Conservation (phyloP, 2,888 invertebrate species). For the Operophtera brumata region DNA sequence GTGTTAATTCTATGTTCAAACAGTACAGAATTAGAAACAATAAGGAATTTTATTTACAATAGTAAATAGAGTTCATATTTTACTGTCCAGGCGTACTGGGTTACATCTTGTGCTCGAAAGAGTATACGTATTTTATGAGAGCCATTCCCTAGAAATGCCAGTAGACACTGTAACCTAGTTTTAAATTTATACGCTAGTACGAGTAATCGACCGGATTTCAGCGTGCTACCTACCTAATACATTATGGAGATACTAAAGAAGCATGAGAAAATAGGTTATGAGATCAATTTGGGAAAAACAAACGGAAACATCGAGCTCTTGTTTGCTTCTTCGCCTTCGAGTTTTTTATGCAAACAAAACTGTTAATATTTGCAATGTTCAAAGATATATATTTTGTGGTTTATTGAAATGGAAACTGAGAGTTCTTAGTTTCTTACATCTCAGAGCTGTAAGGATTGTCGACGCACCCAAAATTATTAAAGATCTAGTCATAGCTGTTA, state of each 20-base stretch:
- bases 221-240: slow-evolving; percentile 30
- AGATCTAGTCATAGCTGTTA: too few relatives aligned
- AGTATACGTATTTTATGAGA: slow-evolving; percentile 40
- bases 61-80: neutral
- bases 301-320: neutral
- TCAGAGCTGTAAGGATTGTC: too few relatives aligned
- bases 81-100: neutral
- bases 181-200: slow-evolving; percentile 64
- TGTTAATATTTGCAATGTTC: too few relatives aligned
- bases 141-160: slow-evolving; percentile 50
- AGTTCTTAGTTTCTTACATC: too few relatives aligned
- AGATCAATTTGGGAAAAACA: slow-evolving; percentile 10
- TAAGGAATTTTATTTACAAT: neutral
- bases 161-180: slow-evolving; percentile 65
- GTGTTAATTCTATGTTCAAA: too few relatives aligned
- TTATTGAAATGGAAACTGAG: too few relatives aligned
- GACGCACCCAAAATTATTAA: too few relatives aligned
- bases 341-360: too few relatives aligned
- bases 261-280: slow-evolving; percentile 23
- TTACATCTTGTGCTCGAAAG: slow-evolving; percentile 3
- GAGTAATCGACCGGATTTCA: slow-evolving; percentile 56
- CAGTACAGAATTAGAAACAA: neutral
- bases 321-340: neutral
- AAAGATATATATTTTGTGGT: too few relatives aligned
- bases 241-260: slow-evolving; percentile 26